Evolutionary conservation across 2,888 invertebrate genomes (phyloP).

Genomic region (Plagodis dolabraria): DNA sequence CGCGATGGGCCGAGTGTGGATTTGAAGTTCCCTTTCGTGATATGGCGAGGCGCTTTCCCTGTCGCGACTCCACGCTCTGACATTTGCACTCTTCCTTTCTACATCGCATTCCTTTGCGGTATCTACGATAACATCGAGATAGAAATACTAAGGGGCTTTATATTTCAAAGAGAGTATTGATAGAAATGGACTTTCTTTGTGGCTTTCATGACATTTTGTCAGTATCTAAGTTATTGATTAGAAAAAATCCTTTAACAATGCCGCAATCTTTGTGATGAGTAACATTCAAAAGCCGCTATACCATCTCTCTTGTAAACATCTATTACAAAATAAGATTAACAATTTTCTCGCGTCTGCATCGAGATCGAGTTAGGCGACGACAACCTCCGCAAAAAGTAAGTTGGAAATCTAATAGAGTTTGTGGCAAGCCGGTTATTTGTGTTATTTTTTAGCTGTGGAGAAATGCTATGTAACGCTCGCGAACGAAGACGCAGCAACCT

Average conservation of each 20-base stretch:
- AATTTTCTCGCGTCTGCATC: constrained; percentile 80
- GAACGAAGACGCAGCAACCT: constrained; percentile 76
- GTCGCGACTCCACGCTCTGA: constrained; percentile 72
- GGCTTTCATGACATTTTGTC: too few relatives aligned
- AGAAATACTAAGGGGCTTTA: constrained; percentile 1
- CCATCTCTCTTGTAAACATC: constrained; percentile 59
- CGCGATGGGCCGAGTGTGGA: constrained; percentile 62
- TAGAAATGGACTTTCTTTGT: too few relatives aligned
- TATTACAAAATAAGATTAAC: constrained; percentile 74
- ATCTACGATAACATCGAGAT: constrained; percentile 28
- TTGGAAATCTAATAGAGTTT: constrained; percentile 82
- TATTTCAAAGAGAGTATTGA: constrained; percentile 49
- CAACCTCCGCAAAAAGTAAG: constrained; percentile 79
- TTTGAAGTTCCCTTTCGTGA: constrained; percentile 80
- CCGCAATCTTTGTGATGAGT: too few relatives aligned
- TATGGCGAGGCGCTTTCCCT: constrained; percentile 77
- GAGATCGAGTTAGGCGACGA: constrained; percentile 78
- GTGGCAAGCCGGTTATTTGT: constrained; percentile 79
- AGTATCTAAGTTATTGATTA: too few relatives aligned
- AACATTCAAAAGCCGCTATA: constrained; percentile 56
- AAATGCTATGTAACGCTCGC: constrained; percentile 78
- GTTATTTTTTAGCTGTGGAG: constrained; percentile 76
- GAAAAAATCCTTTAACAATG: too few relatives aligned
- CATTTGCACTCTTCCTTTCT: constrained; percentile 83
- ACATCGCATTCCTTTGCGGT: constrained; percentile 58